Evolutionary conservation across 2,113 vertebrate genomes (phyloP).

Genomic region (Galeopterus variegatus): DNA sequence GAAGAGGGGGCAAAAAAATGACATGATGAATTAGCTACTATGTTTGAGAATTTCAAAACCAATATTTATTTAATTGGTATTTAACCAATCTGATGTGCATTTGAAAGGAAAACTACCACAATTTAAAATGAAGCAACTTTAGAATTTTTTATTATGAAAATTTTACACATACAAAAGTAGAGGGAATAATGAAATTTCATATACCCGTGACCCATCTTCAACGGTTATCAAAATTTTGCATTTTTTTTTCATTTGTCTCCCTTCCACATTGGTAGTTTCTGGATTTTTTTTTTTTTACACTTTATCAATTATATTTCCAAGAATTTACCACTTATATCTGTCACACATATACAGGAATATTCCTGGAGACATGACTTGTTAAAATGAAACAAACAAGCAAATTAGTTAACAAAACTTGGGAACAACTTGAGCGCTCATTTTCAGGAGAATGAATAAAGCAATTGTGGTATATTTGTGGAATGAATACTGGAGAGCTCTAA

Average conservation of each 20-base stretch:
- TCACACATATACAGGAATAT: background rate
- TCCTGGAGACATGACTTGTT: background rate
- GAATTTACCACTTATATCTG: background rate
- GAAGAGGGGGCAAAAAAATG: background rate
- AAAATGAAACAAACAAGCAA: background rate
- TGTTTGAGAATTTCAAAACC: background rate
- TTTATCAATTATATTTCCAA: constrained; percentile 10
- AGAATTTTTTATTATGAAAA: background rate
- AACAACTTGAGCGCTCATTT: background rate
- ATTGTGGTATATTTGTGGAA: background rate
- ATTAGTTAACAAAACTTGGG: background rate
- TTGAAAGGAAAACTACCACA: background rate
- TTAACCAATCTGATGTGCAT: background rate
- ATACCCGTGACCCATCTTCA: background rate
- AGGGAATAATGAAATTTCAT: background rate
- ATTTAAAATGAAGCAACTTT: background rate
- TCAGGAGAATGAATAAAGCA: background rate
- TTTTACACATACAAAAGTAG: background rate
- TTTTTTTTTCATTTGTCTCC: background rate
- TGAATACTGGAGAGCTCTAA: background rate
- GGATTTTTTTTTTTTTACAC: background rate
- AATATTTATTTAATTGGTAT: background rate
- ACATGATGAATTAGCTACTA: background rate
- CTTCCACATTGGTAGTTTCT: background rate
- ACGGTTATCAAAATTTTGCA: background rate